Base-by-base conservation (phyloP, 2,113 vertebrate genomes). In the Brachypodius melanocephalos region DNA sequence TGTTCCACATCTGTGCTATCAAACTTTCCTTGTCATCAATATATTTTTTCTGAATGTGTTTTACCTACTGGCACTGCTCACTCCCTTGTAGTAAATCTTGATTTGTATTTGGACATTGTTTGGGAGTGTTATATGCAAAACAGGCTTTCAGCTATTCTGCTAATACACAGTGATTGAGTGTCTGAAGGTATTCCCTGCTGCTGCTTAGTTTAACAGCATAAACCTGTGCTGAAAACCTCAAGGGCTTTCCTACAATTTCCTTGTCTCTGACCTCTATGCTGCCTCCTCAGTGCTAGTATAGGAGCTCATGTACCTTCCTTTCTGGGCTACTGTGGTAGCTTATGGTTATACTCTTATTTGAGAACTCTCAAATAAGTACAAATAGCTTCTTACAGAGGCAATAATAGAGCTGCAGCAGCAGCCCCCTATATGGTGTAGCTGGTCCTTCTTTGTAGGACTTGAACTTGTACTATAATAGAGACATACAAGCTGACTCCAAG, bases 271-370 rank as follows among this genome's bases (percentile, higher is more conserved):
- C 10, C 28, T 62, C 43, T 42, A 0, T 54, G 7, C 11, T 55
- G 10, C 13, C 5, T 12, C n/a, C 8, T 78, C 66, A 38, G 16
- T 36, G 46, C 18, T 73, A 40, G 13, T 26, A 2, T 0, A 48
- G 12, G 13, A 54, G 11, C 6, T 75, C 0, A 0, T 26, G 22
- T 4, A 28, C 14, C 12, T 85, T 36, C 13, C 10, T 32, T 66
- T 62, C 81, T 46, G 29, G 6, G 17, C 20, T 71, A 10, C 24
- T 49, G 38, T 81, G 45, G 52, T 1, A 32, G 2, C 1, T 22
- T 19, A 1, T 26, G 7, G 12, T 66, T 74, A 72, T 16, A 57
- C 4, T 29, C 32, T n/a, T n/a, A n/a, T n/a, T n/a, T 76, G 72
- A 73, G 54, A 18, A 57, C 17, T 5, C 12, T 19, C 51, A 17